Evolutionary conservation across 1,140 invertebrate species (phyloP), one percentile per base, ranked within the genome.

Genomic region (Armadillidium nasatum): DNA sequence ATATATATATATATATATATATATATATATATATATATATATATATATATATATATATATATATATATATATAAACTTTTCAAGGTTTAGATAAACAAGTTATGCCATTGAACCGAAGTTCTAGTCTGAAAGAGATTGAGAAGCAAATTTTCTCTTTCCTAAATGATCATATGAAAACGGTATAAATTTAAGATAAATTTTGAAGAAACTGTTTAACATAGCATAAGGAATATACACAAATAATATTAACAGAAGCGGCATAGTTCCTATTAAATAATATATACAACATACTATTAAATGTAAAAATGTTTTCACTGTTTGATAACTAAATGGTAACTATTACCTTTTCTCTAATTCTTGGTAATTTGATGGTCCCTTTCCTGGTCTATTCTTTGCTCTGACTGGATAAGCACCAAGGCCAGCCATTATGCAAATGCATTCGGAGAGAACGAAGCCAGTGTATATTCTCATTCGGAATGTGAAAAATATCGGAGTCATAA

Each of bases 381-480:
- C 95, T 79, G 92, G 88, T 80, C 88, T 88, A 15, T 93, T 88
- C 73, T 90, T 87, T 0, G 89, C 88, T 15, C 86, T 85, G 0
- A 86, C 86, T 0, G 96, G 96, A 86, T 98, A 98, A 4, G 92
- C 93, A 10, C 96, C 96, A 4, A 98, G 86, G 0, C 94, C 94
- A 21, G 92, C 90, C 83, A 92, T 91, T 19, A 94, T 93, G 83
- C 94, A 97, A n/a, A 93, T 91, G 84, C 92, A 93, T 85, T 98
- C 95, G 0, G 95, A 92, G 19, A 98, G 83, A 2, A 91, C 89
- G 88, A 97, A 92, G 0, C 94, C 96, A 23, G 90, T 89, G 83
- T 96, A 98, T 71, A 99, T 91, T 74, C 96, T 88, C 85, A 93
- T 91, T 9, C 95, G 89, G 84, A 97, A 97, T 71, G 89, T 90